Evolutionary conservation across 2,888 invertebrate species (phyloP).

Genomic region (Diplazon laetatorius): DNA sequence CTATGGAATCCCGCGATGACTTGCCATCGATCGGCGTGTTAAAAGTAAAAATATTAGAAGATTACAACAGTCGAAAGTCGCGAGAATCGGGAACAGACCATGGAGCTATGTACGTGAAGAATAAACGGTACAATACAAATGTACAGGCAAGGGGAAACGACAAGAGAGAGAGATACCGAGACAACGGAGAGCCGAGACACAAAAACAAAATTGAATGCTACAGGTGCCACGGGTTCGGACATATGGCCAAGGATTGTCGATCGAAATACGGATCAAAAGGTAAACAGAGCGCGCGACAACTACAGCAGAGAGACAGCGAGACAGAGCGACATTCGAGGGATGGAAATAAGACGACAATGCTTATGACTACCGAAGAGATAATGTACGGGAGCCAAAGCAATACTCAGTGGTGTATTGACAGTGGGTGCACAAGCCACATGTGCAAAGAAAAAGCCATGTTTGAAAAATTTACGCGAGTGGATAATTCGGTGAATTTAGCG

Average conservation of each 20-base stretch:
- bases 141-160: background rate
- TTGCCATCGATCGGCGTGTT: constrained; percentile 3
- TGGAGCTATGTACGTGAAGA: constrained; percentile 40
- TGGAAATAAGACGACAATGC: background rate
- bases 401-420: constrained; percentile 38
- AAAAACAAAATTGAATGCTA: constrained; percentile 30
- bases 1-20: background rate
- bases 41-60: constrained; percentile 5
- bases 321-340: background rate
- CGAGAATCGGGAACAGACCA: background rate
- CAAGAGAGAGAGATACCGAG: background rate
- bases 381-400: constrained; percentile 2
- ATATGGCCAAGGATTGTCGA: constrained; percentile 33
- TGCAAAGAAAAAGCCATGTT: too few relatives aligned
- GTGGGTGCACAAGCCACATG: constrained; percentile 33
- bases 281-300: constrained; percentile 32
- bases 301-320: constrained; percentile 5
- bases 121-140: constrained; percentile 2
- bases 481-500: background rate
- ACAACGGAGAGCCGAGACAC: constrained; percentile 10
- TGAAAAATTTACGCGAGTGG: background rate
- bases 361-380: constrained; percentile 39
- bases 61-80: background rate
- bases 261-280: constrained; percentile 18
- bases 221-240: constrained; percentile 27